A percentile compares a stretch with the other conserved stretches of the same genome.
Evolutionary conservation across 2,888 invertebrate species (phyloP).

Genomic region (Cheilosia urbana): DNA sequence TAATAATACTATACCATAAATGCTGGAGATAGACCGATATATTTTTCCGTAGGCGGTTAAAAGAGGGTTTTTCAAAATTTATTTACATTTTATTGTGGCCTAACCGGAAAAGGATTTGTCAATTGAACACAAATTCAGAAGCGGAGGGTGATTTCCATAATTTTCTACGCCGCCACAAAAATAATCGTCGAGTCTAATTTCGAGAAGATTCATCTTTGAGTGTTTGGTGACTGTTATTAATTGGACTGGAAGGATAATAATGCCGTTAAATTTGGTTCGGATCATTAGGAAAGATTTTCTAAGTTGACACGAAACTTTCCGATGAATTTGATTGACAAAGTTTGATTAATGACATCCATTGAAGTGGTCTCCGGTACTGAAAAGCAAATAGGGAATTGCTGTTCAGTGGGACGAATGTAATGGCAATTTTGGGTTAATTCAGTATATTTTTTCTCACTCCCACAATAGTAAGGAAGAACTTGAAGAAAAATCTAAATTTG

Average conservation of each 20-base stretch:
- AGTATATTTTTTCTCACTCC: conserved; percentile 2
- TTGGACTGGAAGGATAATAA: conserved; percentile 54
- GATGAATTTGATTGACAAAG: conserved; percentile 64
- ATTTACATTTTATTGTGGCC: conserved; percentile 34
- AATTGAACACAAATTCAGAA: conserved; percentile 42
- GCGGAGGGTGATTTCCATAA: conserved; percentile 26
- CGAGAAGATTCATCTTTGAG: conserved; percentile 9
- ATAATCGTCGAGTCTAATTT: conserved; percentile 26
- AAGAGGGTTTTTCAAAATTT: conserved; percentile 16
- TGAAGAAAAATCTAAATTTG: conserved; percentile 30
- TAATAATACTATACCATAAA: too few relatives aligned
- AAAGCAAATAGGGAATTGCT: conserved; percentile 6
- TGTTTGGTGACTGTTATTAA: conserved; percentile 34
- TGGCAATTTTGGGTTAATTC: conserved; percentile 43
- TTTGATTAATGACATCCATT: conserved; percentile 53
- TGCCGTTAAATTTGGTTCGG: conserved; percentile 45
- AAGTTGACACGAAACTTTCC: conserved; percentile 55
- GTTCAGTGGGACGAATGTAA: conserved; percentile 28
- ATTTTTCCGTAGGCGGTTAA: conserved; percentile 37
- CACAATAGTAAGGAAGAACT: conserved; percentile 3
- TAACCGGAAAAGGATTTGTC: conserved; percentile 23
- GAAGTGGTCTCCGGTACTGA: neutral
- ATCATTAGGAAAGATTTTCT: conserved; percentile 56
- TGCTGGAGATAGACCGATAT: conserved; percentile 12
- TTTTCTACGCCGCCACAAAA: conserved; percentile 1